Percentiles rank a stretch among this genome's conserved stretches.
Conservation (phyloP, 2,113 vertebrate species). For the Chloebia gouldiae region DNA sequence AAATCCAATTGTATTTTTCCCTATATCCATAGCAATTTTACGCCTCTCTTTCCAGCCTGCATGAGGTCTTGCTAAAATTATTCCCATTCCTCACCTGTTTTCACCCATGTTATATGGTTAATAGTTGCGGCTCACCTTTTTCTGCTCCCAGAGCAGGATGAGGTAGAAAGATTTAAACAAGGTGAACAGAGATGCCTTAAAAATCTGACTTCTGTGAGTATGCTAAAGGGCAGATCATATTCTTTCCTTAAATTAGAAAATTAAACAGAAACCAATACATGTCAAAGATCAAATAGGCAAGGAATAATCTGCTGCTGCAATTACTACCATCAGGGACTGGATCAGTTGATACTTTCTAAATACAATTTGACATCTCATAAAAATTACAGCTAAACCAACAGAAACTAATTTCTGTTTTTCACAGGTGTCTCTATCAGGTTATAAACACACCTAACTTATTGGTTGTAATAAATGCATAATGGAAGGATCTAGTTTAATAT, state of each 20-base stretch:
- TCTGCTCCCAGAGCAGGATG: neutral
- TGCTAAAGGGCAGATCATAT: neutral
- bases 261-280: conserved; percentile 47
- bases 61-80: neutral
- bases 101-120: neutral
- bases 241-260: conserved; percentile 38
- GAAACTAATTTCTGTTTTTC: conserved; percentile 50
- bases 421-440: conserved; percentile 56
- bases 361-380: conserved; percentile 39
- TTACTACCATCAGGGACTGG: neutral
- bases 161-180: neutral
- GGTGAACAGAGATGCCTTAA: neutral
- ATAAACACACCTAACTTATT: conserved; percentile 49
- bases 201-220: neutral
- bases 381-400: conserved; percentile 58
- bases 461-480: conserved; percentile 24
- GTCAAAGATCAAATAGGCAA: conserved; percentile 50
- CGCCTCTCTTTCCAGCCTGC: neutral
- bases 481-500: conserved; percentile 31
- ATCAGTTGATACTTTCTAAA: conserved; percentile 29
- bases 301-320: neutral
- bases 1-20: neutral
- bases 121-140: neutral
- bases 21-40: neutral
- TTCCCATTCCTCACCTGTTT: neutral